Percentiles rank a stretch among this genome's conserved stretches.
Evolutionary conservation across 2,113 vertebrate genomes (phyloP).

Genomic region (Rynchops niger): DNA sequence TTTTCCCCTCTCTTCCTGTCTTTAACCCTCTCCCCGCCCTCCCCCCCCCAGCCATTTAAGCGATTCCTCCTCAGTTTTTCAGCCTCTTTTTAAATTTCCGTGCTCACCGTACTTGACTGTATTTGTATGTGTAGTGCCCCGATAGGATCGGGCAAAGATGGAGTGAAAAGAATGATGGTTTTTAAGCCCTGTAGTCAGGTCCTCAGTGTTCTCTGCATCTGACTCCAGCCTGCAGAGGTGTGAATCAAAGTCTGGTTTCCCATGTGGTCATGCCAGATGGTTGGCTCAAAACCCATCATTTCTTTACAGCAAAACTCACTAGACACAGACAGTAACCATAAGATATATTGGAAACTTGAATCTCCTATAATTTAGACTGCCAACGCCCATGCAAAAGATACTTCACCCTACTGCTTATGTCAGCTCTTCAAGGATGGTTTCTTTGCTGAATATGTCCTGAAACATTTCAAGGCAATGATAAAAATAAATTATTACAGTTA

Average conservation of each 20-base stretch:
- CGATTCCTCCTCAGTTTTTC: background rate
- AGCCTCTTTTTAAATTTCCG: background rate
- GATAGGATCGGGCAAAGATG: background rate
- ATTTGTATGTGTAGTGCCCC: background rate
- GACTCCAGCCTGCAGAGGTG: slow-evolving; percentile 64
- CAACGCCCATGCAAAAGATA: slow-evolving; percentile 34
- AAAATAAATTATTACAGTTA: background rate
- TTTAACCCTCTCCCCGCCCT: background rate
- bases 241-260: slow-evolving; percentile 67
- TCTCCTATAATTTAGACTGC: slow-evolving; percentile 40
- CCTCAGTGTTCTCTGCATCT: slow-evolving; percentile 55
- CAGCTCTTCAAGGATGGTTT: slow-evolving; percentile 18
- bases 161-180: background rate
- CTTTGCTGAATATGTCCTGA: background rate
- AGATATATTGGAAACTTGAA: slow-evolving; percentile 30
- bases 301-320: slow-evolving; percentile 60
- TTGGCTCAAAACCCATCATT: slow-evolving; percentile 45
- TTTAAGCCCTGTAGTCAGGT: slow-evolving; percentile 24
- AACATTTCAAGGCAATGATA: background rate
- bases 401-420: slow-evolving; percentile 29
- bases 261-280: slow-evolving; percentile 64
- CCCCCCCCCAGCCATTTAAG: background rate
- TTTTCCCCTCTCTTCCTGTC: background rate
- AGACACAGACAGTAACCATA: slow-evolving; percentile 66
- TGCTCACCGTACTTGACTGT: background rate